These are phyloP conservation scores for Zoanthus sansibaricus DNA, from an alignment of 92 coral and sea anemone genomes.

Conservation along the genomic window DNA sequence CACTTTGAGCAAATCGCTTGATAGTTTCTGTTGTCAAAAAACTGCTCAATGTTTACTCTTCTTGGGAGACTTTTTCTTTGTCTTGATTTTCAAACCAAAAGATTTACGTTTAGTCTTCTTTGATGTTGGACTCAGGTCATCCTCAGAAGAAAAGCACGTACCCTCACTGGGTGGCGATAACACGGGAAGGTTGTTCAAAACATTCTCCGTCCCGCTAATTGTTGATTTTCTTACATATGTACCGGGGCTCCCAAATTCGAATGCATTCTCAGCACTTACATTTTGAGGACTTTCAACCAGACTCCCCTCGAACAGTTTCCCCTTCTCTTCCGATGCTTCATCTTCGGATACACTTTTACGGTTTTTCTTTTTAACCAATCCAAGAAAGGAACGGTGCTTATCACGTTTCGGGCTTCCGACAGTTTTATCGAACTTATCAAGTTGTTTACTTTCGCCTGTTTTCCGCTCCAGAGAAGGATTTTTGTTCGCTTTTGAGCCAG, in stretches of 20 bases:
- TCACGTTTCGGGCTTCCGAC: slow-evolving; percentile 20
- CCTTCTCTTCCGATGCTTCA: slow-evolving; percentile 8
- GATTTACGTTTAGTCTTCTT: slow-evolving; percentile 35
- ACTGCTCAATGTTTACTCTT: background rate
- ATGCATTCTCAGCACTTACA: slow-evolving; percentile 46
- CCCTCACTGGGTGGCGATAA: slow-evolving; percentile 27
- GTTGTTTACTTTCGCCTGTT: background rate
- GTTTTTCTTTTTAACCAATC: slow-evolving; percentile 40
- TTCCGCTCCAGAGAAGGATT: background rate
- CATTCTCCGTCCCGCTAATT: background rate
- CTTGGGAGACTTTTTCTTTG: slow-evolving; percentile 23
- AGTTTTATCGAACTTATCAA: background rate
- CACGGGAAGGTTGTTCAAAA: slow-evolving; percentile 27
- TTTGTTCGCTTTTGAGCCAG: slow-evolving; percentile 3
- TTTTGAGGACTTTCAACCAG: slow-evolving; percentile 28
- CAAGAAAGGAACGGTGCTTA: slow-evolving; percentile 39
- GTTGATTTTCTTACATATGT: slow-evolving; percentile 37
- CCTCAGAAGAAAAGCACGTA: slow-evolving; percentile 21
- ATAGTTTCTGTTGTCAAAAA: background rate
- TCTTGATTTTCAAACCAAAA: slow-evolving; percentile 18
- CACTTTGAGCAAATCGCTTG: background rate
- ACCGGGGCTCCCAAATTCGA: slow-evolving; percentile 49
- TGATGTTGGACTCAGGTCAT: slow-evolving; percentile 24
- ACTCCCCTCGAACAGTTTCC: slow-evolving; percentile 17
- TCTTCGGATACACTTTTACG: slow-evolving; percentile 22